Evolutionary conservation across 2,113 vertebrate genomes (phyloP).

Genomic region (Lanius collurio): DNA sequence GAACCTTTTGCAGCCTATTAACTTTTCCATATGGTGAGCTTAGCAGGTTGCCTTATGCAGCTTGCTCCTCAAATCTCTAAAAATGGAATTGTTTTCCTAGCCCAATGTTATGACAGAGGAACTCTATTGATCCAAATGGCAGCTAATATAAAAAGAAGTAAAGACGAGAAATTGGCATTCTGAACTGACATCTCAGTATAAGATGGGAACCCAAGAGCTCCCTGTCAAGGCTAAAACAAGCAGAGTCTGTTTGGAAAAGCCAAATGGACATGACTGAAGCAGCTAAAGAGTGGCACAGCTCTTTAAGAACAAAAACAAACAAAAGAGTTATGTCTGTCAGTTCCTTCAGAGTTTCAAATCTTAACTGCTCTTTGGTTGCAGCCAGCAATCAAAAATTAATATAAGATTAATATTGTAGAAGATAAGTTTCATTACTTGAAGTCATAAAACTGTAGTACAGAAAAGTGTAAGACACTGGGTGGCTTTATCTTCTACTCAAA

Average conservation of each 20-base stretch:
- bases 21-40: constrained; percentile 23
- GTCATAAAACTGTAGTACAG: neutral
- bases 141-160: neutral
- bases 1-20: constrained; percentile 16
- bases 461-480: neutral
- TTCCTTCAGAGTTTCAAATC: neutral
- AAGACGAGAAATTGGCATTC: neutral
- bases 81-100: constrained; percentile 1
- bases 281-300: neutral
- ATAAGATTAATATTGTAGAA: neutral
- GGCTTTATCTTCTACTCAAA: neutral
- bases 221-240: neutral
- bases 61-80: neutral
- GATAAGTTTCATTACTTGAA: neutral
- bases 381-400: neutral
- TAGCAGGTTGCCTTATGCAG: constrained; percentile 33
- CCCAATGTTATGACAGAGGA: neutral
- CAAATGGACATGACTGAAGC: neutral
- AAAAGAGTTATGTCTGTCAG: neutral
- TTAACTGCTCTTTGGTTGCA: neutral
- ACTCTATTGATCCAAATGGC: neutral
- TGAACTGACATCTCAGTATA: neutral
- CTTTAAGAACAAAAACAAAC: neutral
- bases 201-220: neutral
- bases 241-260: neutral